phyloP scores from a whole-genome alignment of 2,113 vertebrate species.

The Cebidichthys violaceus region DNA sequence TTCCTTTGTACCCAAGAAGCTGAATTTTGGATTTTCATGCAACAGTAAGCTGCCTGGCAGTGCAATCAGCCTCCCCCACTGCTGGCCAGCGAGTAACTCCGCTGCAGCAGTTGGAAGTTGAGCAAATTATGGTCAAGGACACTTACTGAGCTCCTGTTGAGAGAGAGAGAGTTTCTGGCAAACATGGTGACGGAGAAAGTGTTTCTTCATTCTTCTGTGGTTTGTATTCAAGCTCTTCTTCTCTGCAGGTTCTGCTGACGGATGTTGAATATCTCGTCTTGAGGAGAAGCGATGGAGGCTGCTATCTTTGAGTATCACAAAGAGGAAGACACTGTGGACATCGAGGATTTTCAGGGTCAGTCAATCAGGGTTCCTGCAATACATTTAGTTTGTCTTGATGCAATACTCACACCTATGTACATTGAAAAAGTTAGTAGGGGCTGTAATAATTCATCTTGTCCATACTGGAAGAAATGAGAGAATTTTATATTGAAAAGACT shows the following conservation, averaged over 20 bases:
- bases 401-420: not conserved
- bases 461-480: not conserved
- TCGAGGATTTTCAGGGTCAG: slow-evolving; percentile 52
- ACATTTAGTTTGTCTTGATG: not conserved
- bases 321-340: slow-evolving; percentile 44
- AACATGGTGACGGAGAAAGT: not conserved
- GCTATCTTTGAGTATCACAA: slow-evolving; percentile 45
- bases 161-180: slow-evolving; percentile 11
- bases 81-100: slow-evolving; percentile 7
- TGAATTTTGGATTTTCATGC: slow-evolving; percentile 1
- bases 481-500: not conserved
- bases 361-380: not conserved
- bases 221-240: slow-evolving; percentile 13
- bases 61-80: not conserved
- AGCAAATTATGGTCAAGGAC: slow-evolving; percentile 10
- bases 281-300: slow-evolving; percentile 64
- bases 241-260: slow-evolving; percentile 36
- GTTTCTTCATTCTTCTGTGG: slow-evolving; percentile 21
- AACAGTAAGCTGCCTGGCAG: slow-evolving; percentile 2
- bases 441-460: not conserved
- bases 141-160: slow-evolving; percentile 4
- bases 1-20: slow-evolving; percentile 12
- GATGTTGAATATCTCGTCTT: not conserved
- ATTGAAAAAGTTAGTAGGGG: no score
- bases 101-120: not conserved